Evolutionary conservation across 1,140 invertebrate genomes (phyloP), one percentile per base, ranked within the genome.

Genomic region (Kradibia gibbosae): DNA sequence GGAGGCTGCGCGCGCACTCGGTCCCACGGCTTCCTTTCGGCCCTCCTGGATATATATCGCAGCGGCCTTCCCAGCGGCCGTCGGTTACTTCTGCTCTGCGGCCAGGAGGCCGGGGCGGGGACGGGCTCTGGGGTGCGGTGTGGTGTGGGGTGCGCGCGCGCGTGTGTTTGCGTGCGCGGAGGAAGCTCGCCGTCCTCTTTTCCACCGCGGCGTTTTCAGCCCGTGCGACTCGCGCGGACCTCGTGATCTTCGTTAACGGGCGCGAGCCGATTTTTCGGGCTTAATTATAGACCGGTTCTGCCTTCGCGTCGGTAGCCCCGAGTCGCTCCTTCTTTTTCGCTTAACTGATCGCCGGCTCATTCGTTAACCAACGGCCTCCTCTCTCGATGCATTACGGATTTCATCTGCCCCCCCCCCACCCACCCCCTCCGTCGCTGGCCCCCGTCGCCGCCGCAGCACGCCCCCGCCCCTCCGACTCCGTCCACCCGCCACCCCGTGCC

Each of bases 11-110:
- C 42, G 42, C 28, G 20, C 25, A 50, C n/a, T n/a, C n/a, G 3
- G 25, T 60, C 53, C 42, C 50, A 57, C 53, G 73, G 31, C 17
- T 71, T 48, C 39, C 42, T 71, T 71, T 48, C 25, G 70, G 70
- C 42, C 39, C 25, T 71, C 39, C 25, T 39, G 34, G 62, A 39
- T 5, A 11, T n/a, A 1, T 48, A 28, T 2, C 20, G 3, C 34
- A 0, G 36, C 34, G 57, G 57, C 57, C 57, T 62, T 62, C 57
- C 7, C 15, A 5, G 11, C 20, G 42, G 13, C 39, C 15, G 17
- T 1, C 20, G 42, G 13, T n/a, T 48, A 48, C 70, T 8, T 70
- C 20, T 60, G 8, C 55, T 17, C 45, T 13, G 28, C 0, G 20
- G 15, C 50, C 50, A 3, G 20, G 15, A 3, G 50, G 20, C 50